Evolutionary conservation across 2,797 vertebrate species (phyloP).

Genomic region (Clarias platycephalus): DNA sequence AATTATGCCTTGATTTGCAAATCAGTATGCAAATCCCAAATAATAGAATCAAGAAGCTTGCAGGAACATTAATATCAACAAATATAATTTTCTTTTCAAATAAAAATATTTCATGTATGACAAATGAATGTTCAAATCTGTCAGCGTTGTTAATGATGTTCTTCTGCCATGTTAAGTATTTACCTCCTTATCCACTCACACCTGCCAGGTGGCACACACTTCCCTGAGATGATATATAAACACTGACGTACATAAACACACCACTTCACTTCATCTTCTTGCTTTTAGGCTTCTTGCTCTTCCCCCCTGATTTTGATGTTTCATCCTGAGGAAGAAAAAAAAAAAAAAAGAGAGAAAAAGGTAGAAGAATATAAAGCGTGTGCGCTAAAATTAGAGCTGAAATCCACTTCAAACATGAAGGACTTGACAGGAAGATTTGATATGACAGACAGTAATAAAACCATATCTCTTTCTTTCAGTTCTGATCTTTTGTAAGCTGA

Average conservation of each 20-base stretch:
- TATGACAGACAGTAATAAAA: slow-evolving; percentile 1
- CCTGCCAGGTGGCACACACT: background rate
- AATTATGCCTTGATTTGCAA: slow-evolving; percentile 42
- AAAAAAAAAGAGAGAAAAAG: slow-evolving; percentile 7
- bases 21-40: slow-evolving; percentile 46
- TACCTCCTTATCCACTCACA: slow-evolving; percentile 12
- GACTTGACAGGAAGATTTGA: slow-evolving; percentile 15
- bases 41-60: slow-evolving; percentile 23
- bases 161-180: slow-evolving; percentile 1
- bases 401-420: slow-evolving; percentile 23
- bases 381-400: slow-evolving; percentile 15
- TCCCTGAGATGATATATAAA: background rate
- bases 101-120: background rate
- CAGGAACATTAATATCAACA: background rate
- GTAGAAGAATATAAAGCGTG: background rate
- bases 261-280: slow-evolving; percentile 74
- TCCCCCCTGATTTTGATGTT: slow-evolving; percentile 65
- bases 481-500: background rate
- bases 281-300: slow-evolving; percentile 70
- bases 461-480: slow-evolving; percentile 2
- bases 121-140: background rate
- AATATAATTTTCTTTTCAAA: background rate
- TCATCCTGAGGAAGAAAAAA: slow-evolving; percentile 68
- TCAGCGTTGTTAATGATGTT: background rate
- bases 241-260: background rate